Conservation (phyloP, 2,888 invertebrate genomes). For the Caenorhabditis wallacei region DNA sequence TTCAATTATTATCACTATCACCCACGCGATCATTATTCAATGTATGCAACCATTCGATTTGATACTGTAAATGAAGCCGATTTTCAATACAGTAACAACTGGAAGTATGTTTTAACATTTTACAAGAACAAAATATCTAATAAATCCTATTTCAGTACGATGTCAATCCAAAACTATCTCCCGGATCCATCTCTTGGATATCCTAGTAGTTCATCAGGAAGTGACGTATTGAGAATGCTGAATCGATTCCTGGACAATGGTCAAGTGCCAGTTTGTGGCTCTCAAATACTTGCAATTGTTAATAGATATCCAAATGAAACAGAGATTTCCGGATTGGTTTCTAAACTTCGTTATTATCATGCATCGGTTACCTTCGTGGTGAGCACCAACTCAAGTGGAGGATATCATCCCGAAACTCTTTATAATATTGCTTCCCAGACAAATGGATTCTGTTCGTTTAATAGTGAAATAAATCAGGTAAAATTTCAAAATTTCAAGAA, state of each 20-base stretch:
- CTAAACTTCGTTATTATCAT: not conserved
- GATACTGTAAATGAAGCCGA: not conserved
- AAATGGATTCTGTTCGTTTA: constrained; percentile 4
- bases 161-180: not conserved
- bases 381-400: not conserved
- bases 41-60: not conserved
- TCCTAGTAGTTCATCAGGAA: not conserved
- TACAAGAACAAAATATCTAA: too few species aligned
- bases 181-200: not conserved
- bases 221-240: not conserved
- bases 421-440: not conserved
- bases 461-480: not conserved
- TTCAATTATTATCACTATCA: not conserved
- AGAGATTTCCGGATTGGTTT: not conserved
- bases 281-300: not conserved
- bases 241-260: constrained; percentile 5
- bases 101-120: too few species aligned
- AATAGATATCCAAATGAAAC: constrained; percentile 4
- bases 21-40: not conserved
- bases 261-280: constrained; percentile 9
- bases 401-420: not conserved
- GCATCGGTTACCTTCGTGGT: not conserved
- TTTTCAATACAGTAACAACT: not conserved
- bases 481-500: too few species aligned
- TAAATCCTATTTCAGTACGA: too few species aligned